Evolutionary conservation across 2,113 vertebrate genomes (phyloP).

Genomic region (Tichodroma muraria): DNA sequence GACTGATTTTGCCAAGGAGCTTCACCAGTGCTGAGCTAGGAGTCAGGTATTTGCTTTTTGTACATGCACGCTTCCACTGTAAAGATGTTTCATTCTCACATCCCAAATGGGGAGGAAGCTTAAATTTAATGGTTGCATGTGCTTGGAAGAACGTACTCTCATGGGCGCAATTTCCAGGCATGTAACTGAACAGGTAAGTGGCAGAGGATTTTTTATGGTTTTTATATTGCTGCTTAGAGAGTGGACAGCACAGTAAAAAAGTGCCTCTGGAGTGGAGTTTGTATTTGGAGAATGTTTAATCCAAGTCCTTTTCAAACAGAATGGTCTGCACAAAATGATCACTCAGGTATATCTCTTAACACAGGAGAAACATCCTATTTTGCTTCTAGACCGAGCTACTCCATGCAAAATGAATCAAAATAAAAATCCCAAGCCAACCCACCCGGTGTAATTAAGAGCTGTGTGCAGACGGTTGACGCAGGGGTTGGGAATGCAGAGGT

Average conservation of each 20-base stretch:
- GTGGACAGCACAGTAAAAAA: background rate
- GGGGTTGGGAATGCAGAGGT: background rate
- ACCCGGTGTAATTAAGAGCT: rapidly evolving
- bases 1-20: background rate
- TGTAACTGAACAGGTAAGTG: too few species aligned
- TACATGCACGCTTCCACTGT: rapidly evolving
- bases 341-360: background rate
- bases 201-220: background rate
- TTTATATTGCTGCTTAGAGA: background rate
- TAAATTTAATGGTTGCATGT: background rate
- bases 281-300: background rate
- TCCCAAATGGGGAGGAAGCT: background rate
- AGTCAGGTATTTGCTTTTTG: background rate
- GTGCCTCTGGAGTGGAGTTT: background rate
- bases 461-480: background rate
- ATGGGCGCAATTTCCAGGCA: background rate
- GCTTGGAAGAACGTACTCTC: background rate
- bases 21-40: background rate
- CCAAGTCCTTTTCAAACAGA: background rate
- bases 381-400: background rate
- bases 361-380: background rate
- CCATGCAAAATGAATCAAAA: background rate
- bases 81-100: background rate
- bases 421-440: rapidly evolving
- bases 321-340: background rate